These are phyloP conservation scores for Argynnis bischoffii DNA, from an alignment of 2,888 invertebrate genomes.

Conservation along the genomic window DNA sequence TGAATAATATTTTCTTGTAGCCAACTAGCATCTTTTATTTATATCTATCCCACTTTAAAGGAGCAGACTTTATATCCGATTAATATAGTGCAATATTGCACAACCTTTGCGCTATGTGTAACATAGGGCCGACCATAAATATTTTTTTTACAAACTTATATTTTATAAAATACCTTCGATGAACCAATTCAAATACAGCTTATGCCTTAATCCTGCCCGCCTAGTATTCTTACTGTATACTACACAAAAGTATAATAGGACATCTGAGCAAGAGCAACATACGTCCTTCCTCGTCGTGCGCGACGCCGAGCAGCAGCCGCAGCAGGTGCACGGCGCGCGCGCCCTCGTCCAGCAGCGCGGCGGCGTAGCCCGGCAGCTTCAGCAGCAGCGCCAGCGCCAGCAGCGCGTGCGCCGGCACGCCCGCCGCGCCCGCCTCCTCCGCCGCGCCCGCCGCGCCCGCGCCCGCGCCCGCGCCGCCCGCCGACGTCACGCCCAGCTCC, in stretches of 20 bases:
- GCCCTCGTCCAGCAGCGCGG: constrained; percentile 91
- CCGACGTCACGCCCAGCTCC: constrained; percentile 57
- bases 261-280: too few species aligned
- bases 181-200: too few species aligned
- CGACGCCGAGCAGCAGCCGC: constrained; percentile 93
- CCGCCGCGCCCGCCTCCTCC: constrained; percentile 68
- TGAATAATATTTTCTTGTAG: too few species aligned
- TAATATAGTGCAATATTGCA: too few species aligned
- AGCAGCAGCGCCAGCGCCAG: constrained; percentile 95
- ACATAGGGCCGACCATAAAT: neutral
- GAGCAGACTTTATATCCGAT: too few species aligned
- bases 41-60: too few species aligned
- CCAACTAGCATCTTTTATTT: too few species aligned
- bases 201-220: too few species aligned
- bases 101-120: neutral
- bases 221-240: too few species aligned
- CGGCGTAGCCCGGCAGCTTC: constrained; percentile 94
- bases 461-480: constrained; percentile 61
- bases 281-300: constrained; percentile 96
- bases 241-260: too few species aligned
- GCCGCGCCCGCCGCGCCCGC: constrained; percentile 56
- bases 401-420: constrained; percentile 93
- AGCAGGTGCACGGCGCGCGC: constrained; percentile 93
- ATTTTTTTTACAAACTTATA: neutral
- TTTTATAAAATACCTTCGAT: too few species aligned